These are phyloP conservation scores for Ptychodera flava DNA, from an alignment of 35 echinoderm and acorn worm genomes.

Conservation along the genomic window DNA sequence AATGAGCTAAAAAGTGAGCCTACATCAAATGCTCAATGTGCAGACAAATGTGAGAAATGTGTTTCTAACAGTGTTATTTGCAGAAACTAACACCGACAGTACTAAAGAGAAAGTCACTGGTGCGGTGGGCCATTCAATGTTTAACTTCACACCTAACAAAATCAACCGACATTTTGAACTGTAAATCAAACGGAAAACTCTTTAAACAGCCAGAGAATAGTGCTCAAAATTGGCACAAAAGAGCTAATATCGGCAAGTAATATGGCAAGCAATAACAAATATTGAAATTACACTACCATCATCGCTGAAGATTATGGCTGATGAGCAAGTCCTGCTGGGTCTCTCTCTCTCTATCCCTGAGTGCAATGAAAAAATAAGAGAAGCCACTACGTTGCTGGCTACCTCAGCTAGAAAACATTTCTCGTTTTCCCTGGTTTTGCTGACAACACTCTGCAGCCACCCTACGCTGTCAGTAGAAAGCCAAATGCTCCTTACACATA, in stretches of 20 bases:
- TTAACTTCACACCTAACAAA: not conserved
- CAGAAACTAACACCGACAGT: too few relatives aligned
- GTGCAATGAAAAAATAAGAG: not conserved
- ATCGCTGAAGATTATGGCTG: not conserved
- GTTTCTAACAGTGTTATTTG: too few relatives aligned
- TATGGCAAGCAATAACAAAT: not conserved
- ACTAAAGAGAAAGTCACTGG: too few relatives aligned
- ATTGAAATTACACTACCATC: not conserved
- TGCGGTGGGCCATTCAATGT: too few relatives aligned
- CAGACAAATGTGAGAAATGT: too few relatives aligned
- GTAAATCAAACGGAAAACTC: not conserved
- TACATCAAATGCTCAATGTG: too few relatives aligned
- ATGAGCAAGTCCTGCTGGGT: not conserved
- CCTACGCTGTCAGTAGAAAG: not conserved
- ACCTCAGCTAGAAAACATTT: not conserved
- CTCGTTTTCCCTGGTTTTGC: not conserved
- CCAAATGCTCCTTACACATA: not conserved
- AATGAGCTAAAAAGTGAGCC: not conserved
- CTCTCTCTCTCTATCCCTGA: not conserved
- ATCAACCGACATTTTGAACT: not conserved
- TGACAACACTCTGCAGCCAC: not conserved
- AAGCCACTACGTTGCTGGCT: not conserved
- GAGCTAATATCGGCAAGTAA: not conserved
- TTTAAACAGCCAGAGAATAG: constrained; percentile 1
- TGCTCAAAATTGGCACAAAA: not conserved